Conservation (phyloP, 53 echinoderm and acorn worm species). For the Mesocentrotus franciscanus region DNA sequence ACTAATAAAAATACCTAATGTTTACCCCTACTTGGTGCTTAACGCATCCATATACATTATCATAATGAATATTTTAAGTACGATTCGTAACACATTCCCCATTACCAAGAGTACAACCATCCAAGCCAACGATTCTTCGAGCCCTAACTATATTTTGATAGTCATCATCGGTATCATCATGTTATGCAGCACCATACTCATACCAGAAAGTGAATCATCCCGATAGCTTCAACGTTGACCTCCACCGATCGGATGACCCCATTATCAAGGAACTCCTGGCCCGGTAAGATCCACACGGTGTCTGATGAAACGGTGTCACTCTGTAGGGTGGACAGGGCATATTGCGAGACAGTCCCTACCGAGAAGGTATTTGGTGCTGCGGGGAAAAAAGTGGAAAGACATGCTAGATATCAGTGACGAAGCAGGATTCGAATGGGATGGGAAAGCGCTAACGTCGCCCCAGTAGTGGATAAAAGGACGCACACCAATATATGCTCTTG, state of each 20-base stretch:
- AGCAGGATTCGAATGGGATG: background rate
- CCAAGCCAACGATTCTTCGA: no score
- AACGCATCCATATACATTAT: no score
- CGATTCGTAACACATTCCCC: no score
- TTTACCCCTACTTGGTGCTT: no score
- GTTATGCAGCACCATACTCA: background rate
- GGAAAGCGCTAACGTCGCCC: background rate
- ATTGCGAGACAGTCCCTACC: conserved; percentile 18
- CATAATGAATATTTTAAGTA: no score
- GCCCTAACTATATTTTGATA: background rate
- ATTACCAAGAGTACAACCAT: no score
- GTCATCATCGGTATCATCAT: background rate
- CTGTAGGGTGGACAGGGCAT: conserved; percentile 10
- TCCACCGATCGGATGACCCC: conserved; percentile 61
- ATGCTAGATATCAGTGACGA: background rate
- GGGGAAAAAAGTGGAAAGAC: background rate
- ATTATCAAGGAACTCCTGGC: conserved; percentile 60
- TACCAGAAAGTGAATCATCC: conserved; percentile 63
- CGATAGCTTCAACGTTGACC: conserved; percentile 42
- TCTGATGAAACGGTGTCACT: background rate
- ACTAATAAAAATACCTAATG: no score
- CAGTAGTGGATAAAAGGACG: no score
- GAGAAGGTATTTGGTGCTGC: conserved; percentile 44
- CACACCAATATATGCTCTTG: no score
- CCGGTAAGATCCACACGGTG: conserved; percentile 58